Percentiles rank a stretch among this genome's conserved stretches.
Evolutionary conservation across 2,888 invertebrate genomes (phyloP).

Genomic region (Nemoura dubitans): DNA sequence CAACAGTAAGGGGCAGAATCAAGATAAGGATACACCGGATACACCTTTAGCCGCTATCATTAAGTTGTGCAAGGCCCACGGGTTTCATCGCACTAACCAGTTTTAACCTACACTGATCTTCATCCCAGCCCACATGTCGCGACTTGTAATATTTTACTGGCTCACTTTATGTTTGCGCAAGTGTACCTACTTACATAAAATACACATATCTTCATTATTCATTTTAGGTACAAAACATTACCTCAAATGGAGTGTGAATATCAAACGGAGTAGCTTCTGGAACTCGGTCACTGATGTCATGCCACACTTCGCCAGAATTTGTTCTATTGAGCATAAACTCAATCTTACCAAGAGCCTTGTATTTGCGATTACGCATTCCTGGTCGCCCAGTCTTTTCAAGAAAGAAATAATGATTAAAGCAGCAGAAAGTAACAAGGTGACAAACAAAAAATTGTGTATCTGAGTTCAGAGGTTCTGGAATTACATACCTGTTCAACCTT

Average conservation of each 20-base stretch:
- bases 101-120: too few relatives aligned
- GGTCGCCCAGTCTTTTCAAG: constrained; percentile 14
- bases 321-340: constrained; percentile 26
- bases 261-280: neutral
- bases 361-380: constrained; percentile 29
- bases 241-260: neutral
- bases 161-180: too few relatives aligned
- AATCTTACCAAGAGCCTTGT: constrained; percentile 36
- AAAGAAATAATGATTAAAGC: neutral
- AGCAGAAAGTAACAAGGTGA: neutral
- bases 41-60: too few relatives aligned
- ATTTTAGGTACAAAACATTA: too few relatives aligned
- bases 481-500: constrained; percentile 38
- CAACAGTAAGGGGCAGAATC: too few relatives aligned
- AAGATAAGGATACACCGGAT: too few relatives aligned
- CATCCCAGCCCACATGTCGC: too few relatives aligned
- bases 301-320: constrained; percentile 30
- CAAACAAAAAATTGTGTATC: neutral
- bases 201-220: too few relatives aligned
- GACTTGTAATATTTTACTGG: too few relatives aligned
- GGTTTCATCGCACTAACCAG: too few relatives aligned
- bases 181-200: too few relatives aligned
- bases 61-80: too few relatives aligned
- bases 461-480: neutral
- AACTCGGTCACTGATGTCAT: constrained; percentile 32